These are phyloP conservation scores for Cataglyphis hispanica DNA, from an alignment of 1,140 invertebrate genomes.

Conservation along the genomic window DNA sequence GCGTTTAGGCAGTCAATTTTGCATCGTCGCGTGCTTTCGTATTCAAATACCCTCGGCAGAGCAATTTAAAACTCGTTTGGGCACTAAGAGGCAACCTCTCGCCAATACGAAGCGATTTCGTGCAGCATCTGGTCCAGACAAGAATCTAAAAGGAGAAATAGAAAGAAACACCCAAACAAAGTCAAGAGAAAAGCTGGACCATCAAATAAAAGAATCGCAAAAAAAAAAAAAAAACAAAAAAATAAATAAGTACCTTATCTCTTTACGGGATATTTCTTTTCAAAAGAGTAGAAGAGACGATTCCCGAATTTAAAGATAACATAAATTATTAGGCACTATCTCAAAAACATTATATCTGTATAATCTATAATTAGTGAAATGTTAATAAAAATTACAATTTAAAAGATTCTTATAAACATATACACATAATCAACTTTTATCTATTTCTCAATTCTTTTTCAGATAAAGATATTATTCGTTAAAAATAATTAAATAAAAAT, in stretches of 20 bases:
- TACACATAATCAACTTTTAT: neutral
- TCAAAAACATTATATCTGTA: neutral
- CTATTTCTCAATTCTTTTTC: neutral
- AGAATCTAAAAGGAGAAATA: neutral
- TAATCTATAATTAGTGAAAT: neutral
- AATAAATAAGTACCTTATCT: constrained; percentile 46
- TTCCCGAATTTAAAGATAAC: neutral
- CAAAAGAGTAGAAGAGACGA: neutral
- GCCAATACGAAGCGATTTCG: constrained; percentile 68
- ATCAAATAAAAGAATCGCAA: constrained; percentile 72
- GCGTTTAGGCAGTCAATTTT: constrained; percentile 71
- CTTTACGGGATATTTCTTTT: constrained; percentile 19
- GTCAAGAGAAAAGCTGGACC: constrained; percentile 62
- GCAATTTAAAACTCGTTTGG: constrained; percentile 84
- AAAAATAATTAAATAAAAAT: neutral
- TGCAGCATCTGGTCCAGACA: constrained; percentile 77
- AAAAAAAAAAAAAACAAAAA: constrained; percentile 18
- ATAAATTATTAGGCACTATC: neutral
- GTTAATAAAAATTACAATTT: neutral
- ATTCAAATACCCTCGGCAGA: constrained; percentile 71
- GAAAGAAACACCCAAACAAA: constrained; percentile 72
- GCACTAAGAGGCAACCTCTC: constrained; percentile 55
- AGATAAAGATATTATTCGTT: neutral
- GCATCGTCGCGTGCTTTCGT: constrained; percentile 75
- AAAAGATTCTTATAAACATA: neutral